Evolutionary conservation across 2,113 vertebrate genomes (phyloP), one percentile per base, ranked within the genome.

Genomic region (Morone saxatilis): DNA sequence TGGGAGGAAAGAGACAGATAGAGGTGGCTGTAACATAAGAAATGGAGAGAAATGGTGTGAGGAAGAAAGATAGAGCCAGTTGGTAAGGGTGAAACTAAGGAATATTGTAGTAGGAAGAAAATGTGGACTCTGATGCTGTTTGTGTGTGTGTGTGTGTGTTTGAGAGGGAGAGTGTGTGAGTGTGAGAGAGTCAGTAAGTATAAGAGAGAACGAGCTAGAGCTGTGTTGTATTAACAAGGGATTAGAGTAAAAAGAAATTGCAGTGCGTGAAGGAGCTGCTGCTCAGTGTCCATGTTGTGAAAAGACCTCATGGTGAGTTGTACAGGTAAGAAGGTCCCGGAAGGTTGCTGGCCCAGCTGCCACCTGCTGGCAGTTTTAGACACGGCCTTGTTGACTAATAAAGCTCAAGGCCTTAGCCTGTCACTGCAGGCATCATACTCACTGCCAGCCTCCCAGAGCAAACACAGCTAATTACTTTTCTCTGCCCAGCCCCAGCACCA

Each of bases 381-480:
- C 89, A 84, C 40, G 82, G 83, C 89, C 88, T 91, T 94, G 91
- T 89, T 96, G 92, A 92, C 93, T 95, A 93, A 95, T 95, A 91
- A 92, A 92, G 93, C 95, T 95, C 86, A 73, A 86, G 88, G 93
- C 94, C 96, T 95, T 80, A 56, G 89, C 85, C 92, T 84, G 69
- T 91, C 93, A 92, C 89, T 89, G 93, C 84, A 89, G 95, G 92
- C 90, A 92, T 93, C 71, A 91, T 92, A 84, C 91, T 85, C 92
- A 81, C 87, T 95, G 91, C 94, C 94, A 92, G 93, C 93, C 91
- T 92, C 94, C 94, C 94, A 95, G 94, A 92, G 90, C 92, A 94
- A 95, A 95, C 94, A 93, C 84, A 87, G 93, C 95, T 96, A 96
- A 95, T 97, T 97, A 96, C 92, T 93, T 93, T 96, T 92, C 96